These are phyloP conservation scores for Yponomeuta cagnagella DNA, from an alignment of 2,888 invertebrate species.

Conservation along the genomic window DNA sequence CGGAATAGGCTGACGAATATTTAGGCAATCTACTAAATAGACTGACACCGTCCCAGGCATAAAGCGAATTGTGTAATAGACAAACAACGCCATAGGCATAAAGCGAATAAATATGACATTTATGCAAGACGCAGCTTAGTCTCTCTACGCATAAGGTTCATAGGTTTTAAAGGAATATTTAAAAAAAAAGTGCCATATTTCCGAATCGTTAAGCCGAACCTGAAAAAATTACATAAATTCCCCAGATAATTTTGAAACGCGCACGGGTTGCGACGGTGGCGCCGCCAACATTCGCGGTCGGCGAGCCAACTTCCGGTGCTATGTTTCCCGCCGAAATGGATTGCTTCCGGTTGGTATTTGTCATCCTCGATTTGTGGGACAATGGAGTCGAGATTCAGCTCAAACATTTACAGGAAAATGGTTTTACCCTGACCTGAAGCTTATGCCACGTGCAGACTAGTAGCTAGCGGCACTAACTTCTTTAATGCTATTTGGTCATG, in stretches of 20 bases:
- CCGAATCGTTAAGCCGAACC: slow-evolving; percentile 14
- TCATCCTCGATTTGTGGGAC: slow-evolving; percentile 47
- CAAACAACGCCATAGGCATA: too few relatives aligned
- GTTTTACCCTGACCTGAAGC: background rate
- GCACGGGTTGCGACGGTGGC: slow-evolving; percentile 47
- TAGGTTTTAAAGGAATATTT: background rate
- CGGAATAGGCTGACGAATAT: too few relatives aligned
- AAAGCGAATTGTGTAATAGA: too few relatives aligned
- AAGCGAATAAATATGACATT: too few relatives aligned
- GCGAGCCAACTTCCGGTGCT: slow-evolving; percentile 69
- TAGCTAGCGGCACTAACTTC: background rate
- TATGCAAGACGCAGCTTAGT: too few relatives aligned
- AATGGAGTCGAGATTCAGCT: slow-evolving; percentile 11
- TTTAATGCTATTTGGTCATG: background rate
- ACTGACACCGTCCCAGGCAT: too few relatives aligned
- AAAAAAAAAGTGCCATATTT: slow-evolving; percentile 5
- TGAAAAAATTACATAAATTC: slow-evolving; percentile 15
- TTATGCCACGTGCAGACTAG: too few relatives aligned
- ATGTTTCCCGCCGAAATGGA: slow-evolving; percentile 74
- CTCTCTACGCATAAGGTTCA: too few relatives aligned
- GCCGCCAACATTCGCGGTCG: slow-evolving; percentile 69
- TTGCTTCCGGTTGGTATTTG: slow-evolving; percentile 72
- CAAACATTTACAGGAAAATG: background rate
- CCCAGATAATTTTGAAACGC: slow-evolving; percentile 23
- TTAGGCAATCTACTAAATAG: too few relatives aligned